phyloP scores from a whole-genome alignment of 2,888 invertebrate species.

The Cyaniris semiargus region DNA sequence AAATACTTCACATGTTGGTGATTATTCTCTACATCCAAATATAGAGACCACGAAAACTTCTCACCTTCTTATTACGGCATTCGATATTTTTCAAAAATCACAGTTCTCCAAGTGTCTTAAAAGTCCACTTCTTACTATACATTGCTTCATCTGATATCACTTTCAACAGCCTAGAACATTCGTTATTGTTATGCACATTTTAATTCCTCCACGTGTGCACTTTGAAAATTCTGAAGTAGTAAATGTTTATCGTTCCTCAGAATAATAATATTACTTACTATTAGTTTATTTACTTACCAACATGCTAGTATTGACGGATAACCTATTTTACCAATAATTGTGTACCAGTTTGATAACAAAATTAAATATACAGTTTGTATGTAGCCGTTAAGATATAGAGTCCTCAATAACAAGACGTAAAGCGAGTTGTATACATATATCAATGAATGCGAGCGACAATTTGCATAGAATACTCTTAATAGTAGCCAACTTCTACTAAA shows the following conservation, averaged over 20 bases:
- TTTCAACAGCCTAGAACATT: background rate
- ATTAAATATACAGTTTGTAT: conserved; percentile 20
- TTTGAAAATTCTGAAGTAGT: background rate
- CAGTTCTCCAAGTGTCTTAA: background rate
- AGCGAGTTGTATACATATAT: too few relatives aligned
- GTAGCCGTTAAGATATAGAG: background rate
- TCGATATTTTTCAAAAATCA: background rate
- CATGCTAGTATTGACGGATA: conserved; percentile 17
- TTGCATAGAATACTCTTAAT: background rate
- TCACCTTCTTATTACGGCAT: background rate
- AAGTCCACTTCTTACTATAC: background rate
- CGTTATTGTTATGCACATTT: background rate
- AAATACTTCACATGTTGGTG: background rate
- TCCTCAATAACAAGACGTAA: conserved; percentile 20
- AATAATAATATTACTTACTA: background rate
- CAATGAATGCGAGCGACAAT: background rate
- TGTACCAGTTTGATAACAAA: conserved; percentile 21
- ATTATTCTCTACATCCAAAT: background rate
- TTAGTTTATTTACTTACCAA: background rate
- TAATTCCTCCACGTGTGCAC: background rate
- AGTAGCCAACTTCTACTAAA: background rate
- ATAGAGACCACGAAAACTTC: background rate
- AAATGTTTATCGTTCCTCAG: background rate
- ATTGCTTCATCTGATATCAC: background rate
- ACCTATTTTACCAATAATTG: conserved; percentile 28